Evolutionary conservation across 2,797 vertebrate genomes (phyloP).

Genomic region (Anableps anableps): DNA sequence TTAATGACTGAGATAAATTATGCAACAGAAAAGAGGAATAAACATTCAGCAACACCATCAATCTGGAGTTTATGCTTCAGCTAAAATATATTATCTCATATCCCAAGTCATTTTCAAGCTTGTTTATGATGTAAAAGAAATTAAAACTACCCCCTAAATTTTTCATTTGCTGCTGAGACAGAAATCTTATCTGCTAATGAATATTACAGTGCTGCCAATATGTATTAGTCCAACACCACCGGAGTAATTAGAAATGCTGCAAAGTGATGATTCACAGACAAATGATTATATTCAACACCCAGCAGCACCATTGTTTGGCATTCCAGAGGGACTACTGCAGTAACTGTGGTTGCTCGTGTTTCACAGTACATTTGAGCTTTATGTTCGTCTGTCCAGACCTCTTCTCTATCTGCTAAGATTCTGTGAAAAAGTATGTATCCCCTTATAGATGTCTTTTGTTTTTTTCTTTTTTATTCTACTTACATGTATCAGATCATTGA

Average conservation of each 20-base stretch:
- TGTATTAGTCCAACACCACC: constrained; percentile 64
- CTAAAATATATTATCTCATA: constrained; percentile 47
- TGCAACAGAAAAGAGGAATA: constrained; percentile 30
- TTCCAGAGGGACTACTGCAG: constrained; percentile 54
- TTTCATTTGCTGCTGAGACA: constrained; percentile 64
- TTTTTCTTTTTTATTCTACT: neutral
- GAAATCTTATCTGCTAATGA: constrained; percentile 75
- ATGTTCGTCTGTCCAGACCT: constrained; percentile 56
- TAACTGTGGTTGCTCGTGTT: constrained; percentile 69
- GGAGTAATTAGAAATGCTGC: constrained; percentile 73
- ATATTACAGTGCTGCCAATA: constrained; percentile 72
- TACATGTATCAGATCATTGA: neutral
- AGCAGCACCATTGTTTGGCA: constrained; percentile 55
- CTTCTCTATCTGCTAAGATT: constrained; percentile 74
- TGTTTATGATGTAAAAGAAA: constrained; percentile 58
- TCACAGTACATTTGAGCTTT: constrained; percentile 88
- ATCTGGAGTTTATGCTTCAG: constrained; percentile 42
- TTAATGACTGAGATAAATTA: constrained; percentile 37
- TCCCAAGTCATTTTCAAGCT: constrained; percentile 50
- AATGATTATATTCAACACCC: constrained; percentile 68
- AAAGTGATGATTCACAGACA: constrained; percentile 70
- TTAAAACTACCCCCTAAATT: constrained; percentile 56
- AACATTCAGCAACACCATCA: constrained; percentile 40
- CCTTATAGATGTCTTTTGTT: neutral
- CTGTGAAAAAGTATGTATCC: neutral